Base-by-base conservation (phyloP, 2,888 invertebrate genomes). In the Diogma glabrata region DNA sequence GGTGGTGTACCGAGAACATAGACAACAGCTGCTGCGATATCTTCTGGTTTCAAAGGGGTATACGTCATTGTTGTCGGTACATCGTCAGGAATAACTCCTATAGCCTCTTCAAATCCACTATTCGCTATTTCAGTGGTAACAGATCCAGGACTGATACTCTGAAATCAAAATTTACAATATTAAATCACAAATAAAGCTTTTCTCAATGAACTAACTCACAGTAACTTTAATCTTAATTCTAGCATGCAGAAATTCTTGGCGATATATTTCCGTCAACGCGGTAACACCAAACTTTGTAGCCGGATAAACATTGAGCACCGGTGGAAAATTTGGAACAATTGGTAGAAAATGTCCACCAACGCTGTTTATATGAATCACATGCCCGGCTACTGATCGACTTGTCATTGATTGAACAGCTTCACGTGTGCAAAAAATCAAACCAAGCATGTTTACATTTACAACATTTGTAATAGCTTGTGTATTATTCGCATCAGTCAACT, bases 321-420 rank as follows among this genome's bases (percentile, higher is more conserved):
- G 48, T 3, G 17, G 17, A 2, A 47, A 2, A 47, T 6, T 7
- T 6, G 30, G 8, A n/a, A 14, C 7, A 12, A 64, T 59, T 10
- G 72, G 70, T 59, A 72, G 68, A 5, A 62, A 64, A 56, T 73
- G 72, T 4, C 73, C 74, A 54, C 71, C 61, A 50, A 72, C 64
- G 49, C 75, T 46, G 49, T 73, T 73, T 2, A 74, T 61, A 22
- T 72, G 64, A 22, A 74, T 62, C 26, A 75, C 68, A 53, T 71
- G 69, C 0, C 76, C 76, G 33, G 65, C 61, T 7, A 67, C 58
- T 4, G 61, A 56, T 6, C 64, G 61, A 16, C 62, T 61, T 23
- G 64, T 68, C 76, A 78, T 76, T 10, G 73, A 73, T 1, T 63
- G 61, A 4, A 72, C 60, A 0, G 75, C 76, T 54, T 65, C 67